Evolutionary conservation across 2,888 invertebrate species (phyloP), one percentile per base, ranked within the genome.

Genomic region (Acleris sparsana): DNA sequence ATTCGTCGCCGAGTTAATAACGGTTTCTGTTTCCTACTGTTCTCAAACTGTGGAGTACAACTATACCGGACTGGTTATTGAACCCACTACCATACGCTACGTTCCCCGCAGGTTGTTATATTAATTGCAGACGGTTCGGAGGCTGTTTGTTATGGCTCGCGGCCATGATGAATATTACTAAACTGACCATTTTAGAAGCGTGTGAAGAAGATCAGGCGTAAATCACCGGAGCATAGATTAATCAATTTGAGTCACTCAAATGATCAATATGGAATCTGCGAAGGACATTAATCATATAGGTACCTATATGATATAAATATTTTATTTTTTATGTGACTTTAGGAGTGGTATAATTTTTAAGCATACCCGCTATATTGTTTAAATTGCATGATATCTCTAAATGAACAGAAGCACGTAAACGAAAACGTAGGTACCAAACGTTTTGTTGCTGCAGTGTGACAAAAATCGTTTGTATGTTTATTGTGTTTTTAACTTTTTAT

Each of bases 41-140:
- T 56, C 18, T 25, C 0, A 62, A 52, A 48, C 66, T 66, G 25
- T 56, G 7, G 2, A 20, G 52, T 52, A 53, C 52, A 62, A 66
- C 61, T 62, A 71, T 77, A 75, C 75, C 77, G 78, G 77, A 80
- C 84, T 82, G 84, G 85, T 85, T 85, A 82, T 84, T 83, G 85
- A 83, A 81, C 84, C 67, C 58, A 25, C 62, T 62, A 52, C 52
- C 49, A 62, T 67, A 69, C 68, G 63, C 65, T 69, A 71, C 68
- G 69, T 69, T 68, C 68, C 62, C 70, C 53, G 63, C 68, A 70
- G 65, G 73, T 73, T 73, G 68, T 73, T 74, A 72, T 69, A 74
- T 73, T 71, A 70, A 71, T 69, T 71, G 67, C 68, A 69, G 62
- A 56, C 63, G 63, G 62, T 62, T 46, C 61, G 61, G 61, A 56